Conservation (phyloP, 2,797 vertebrate genomes). For the Psittacula echo region DNA sequence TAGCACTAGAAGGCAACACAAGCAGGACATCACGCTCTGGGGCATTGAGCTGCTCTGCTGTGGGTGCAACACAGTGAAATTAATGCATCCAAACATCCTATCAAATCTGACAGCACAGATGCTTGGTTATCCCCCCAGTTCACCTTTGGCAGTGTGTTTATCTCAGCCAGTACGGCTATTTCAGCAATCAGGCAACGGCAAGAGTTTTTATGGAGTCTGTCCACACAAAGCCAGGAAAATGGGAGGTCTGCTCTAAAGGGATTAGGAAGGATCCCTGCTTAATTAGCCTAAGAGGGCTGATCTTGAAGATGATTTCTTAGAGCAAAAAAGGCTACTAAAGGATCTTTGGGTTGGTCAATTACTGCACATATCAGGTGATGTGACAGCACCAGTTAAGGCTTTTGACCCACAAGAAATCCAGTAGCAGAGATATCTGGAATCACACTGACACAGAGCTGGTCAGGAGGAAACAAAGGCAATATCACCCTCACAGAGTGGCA, state of each 20-base stretch:
- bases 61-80: not conserved
- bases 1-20: not conserved
- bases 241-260: not conserved
- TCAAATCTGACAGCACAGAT: not conserved
- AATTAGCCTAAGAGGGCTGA: conserved; percentile 39
- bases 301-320: conserved; percentile 27
- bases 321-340: not conserved
- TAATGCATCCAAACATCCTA: not conserved
- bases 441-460: no score
- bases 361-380: fast-evolving
- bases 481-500: not conserved
- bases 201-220: not conserved
- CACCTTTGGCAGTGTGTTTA: not conserved
- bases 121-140: fast-evolving
- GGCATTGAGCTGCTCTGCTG: not conserved
- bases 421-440: not conserved
- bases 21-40: fast-evolving
- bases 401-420: not conserved
- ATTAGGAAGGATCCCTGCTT: conserved; percentile 28
- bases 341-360: not conserved
- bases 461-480: not conserved
- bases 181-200: not conserved
- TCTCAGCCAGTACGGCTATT: not conserved
- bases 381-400: not conserved
- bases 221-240: not conserved